Percentiles rank a stretch among this genome's conserved stretches.
These are phyloP conservation scores for Anthoptus insignis DNA, from an alignment of 2,888 invertebrate species.

Conservation along the genomic window DNA sequence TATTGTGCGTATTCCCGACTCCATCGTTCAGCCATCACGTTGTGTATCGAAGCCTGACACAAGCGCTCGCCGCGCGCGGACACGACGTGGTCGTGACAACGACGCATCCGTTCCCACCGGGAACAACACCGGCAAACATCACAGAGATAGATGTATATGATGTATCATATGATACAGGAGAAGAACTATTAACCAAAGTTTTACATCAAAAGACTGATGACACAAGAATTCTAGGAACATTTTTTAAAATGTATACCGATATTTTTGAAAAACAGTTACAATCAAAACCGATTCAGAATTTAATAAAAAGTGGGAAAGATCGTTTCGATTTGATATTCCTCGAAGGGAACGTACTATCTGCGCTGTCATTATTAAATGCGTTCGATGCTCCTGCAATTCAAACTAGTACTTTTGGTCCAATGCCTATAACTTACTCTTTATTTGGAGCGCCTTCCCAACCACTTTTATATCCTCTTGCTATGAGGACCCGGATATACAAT, in stretches of 20 bases:
- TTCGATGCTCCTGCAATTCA: conserved; percentile 6
- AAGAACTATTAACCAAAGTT: background rate
- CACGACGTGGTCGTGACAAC: conserved; percentile 9
- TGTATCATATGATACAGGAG: background rate
- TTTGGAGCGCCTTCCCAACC: background rate
- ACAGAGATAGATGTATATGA: conserved; percentile 8
- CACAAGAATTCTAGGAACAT: background rate
- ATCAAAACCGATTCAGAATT: background rate
- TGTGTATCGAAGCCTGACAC: background rate
- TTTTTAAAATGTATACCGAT: background rate
- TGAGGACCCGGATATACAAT: background rate
- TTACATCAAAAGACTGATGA: background rate
- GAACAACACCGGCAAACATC: background rate
- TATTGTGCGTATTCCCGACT: background rate
- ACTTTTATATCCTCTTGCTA: background rate
- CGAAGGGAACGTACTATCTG: background rate
- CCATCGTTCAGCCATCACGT: conserved; percentile 3
- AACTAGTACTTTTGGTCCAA: conserved; percentile 6
- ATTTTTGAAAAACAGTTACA: background rate
- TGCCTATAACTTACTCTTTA: background rate
- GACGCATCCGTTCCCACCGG: conserved; percentile 3
- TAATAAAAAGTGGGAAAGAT: background rate
- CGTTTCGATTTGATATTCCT: conserved; percentile 5
- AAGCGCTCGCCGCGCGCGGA: conserved; percentile 5
- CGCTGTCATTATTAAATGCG: background rate